Evolutionary conservation across 2,888 invertebrate genomes (phyloP), one percentile per base, ranked within the genome.

Genomic region (Sisyra nigra): DNA sequence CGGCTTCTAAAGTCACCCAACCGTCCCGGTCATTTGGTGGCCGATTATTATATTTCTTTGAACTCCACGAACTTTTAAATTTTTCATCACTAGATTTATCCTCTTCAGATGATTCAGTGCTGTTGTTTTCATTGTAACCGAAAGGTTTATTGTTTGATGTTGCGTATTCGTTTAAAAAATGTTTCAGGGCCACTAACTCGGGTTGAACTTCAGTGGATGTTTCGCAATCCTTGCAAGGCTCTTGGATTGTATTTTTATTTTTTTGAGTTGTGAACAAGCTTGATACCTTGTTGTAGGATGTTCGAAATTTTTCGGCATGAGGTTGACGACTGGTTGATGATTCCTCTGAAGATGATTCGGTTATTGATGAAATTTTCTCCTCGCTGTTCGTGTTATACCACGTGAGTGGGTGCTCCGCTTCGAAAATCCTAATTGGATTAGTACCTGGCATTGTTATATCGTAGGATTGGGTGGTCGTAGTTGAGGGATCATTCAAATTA

Each of bases 1-100:
- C 72, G 3, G 76, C 81, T 49, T 84, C 83, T 44, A 84, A 58
- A 1, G 79, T 75, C 0, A 84, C 80, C 84, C 84, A 84, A 1
- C 81, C 82, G 44, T 76, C 76, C 52, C 76, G 73, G 49, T 82
- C 77, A 45, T 81, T 77, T 48, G 68, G 73, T 1, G 76, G 73
- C 53, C 72, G 71, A 46, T 72, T 68, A 47, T 71, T 69, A 51
- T 68, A 68, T 53, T 68, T 68, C 8, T 68, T 24, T 24, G 24
- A 24, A 24, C 7, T 24, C 24, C 24, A 24, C 7, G 24, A 24
- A 24, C 24, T 24, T 35, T 44, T 36, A 41, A 40, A 15, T 31
- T 30, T 31, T 48, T 36, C 38, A 45, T 39, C 32, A 44, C 46
- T 31, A 42, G 24, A 13, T 30, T 9, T 18, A 41, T 36, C 17